phyloP scores from a whole-genome alignment of 1,140 invertebrate genomes.

The Acromyrmex echinatior region DNA sequence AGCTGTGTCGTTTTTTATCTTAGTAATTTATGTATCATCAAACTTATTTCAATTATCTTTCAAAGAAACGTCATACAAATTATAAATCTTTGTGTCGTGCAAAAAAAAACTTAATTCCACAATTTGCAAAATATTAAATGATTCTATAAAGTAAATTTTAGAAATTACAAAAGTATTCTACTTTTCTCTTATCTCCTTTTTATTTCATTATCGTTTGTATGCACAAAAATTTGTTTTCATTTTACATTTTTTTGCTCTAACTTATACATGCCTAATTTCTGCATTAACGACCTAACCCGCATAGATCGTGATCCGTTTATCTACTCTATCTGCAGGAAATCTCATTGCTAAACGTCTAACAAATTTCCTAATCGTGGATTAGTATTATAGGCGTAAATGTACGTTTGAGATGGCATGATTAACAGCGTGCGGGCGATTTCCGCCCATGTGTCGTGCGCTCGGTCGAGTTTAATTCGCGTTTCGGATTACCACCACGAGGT shows the following conservation, averaged over 20 bases:
- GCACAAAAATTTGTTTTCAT: neutral
- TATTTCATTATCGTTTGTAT: neutral
- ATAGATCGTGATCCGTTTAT: constrained; percentile 4
- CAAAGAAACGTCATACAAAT: neutral
- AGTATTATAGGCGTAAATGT: constrained; percentile 56
- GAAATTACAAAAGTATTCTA: neutral
- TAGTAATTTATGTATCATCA: neutral
- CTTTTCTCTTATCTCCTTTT: neutral
- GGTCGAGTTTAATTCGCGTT: constrained; percentile 58
- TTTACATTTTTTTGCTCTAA: neutral
- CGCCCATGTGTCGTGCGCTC: constrained; percentile 41
- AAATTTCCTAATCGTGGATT: constrained; percentile 42
- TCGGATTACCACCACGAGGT: constrained; percentile 50
- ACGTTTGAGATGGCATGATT: constrained; percentile 55
- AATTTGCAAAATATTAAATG: neutral
- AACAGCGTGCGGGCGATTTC: constrained; percentile 66
- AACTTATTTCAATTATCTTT: neutral
- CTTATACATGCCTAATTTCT: neutral
- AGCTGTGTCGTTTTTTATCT: neutral
- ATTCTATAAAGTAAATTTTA: neutral
- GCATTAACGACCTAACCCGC: neutral
- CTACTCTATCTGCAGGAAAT: neutral
- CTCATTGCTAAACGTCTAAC: neutral
- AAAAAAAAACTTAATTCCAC: neutral
- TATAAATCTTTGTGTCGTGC: neutral